Evolutionary conservation across 2,797 vertebrate species (phyloP), one percentile per base, ranked within the genome.

Genomic region (Eidolon dupreanum): DNA sequence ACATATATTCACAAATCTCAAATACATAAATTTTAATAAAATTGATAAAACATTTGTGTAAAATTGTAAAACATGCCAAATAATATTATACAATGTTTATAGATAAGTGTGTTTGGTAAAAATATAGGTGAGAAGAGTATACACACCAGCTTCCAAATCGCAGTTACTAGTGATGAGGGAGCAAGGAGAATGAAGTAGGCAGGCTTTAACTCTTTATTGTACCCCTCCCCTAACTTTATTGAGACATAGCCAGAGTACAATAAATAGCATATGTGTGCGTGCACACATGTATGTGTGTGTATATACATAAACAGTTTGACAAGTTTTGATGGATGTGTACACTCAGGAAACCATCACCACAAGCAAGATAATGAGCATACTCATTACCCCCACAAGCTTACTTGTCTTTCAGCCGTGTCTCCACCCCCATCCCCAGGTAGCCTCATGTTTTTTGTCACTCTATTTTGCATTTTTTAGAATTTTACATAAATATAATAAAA

Each of bases 21-120:
- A 49, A 71, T 70, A n/a, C 5, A 36, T 84, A 43, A 75, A 46
- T 70, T 86, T 81, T 70, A 74, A 36, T 77, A 79, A 83, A 95
- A 43, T 65, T 36, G n/a, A 7, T 88, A 36, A 86, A 89, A 82
- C 20, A 57, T 20, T 71, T 84, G 15, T 68, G 22, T 88, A 66
- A 55, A 82, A 33, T 36, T n/a, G 20, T 49, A 66, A 68, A 81
- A 26, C 41, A 36, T 88, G 28, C 6, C 9, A 13, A 22, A 38
- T 73, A 63, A 13, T 88, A 90, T 22, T 46, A 8, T 53, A n/a
- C 36, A 55, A 0, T 81, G 16, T 28, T 66, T 85, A 11, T 87
- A 73, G 8, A 6, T 83, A 36, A 36, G 4, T 9, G 19, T 81
- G 36, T 63, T 36, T 86, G 2, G 16, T 90, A 31, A 90, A 75